These are phyloP conservation scores for Cheilosia vernalis DNA, from an alignment of 2,888 invertebrate species.

Conservation along the genomic window DNA sequence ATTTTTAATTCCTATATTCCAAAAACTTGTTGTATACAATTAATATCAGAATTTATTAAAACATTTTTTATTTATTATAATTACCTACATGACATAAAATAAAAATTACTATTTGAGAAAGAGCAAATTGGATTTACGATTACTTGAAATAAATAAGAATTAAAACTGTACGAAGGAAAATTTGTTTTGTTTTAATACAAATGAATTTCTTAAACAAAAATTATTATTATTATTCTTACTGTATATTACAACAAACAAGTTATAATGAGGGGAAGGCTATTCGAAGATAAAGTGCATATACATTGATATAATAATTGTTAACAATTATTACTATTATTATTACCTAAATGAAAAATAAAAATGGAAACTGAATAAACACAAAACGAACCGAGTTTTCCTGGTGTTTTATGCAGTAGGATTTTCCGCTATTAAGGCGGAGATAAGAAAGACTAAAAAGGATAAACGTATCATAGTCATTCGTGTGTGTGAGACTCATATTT, in stretches of 20 bases:
- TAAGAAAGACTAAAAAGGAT: no score
- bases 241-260: slow-evolving; percentile 24
- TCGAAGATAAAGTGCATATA: slow-evolving; percentile 52
- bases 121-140: slow-evolving; percentile 34
- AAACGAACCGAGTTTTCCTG: background rate
- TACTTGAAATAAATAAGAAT: slow-evolving; percentile 23
- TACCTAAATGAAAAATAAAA: slow-evolving; percentile 73
- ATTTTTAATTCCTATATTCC: slow-evolving; percentile 24
- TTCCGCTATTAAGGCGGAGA: no score
- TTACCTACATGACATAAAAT: background rate
- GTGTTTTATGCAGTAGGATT: background rate
- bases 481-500: no score
- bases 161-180: slow-evolving; percentile 5
- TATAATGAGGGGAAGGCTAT: slow-evolving; percentile 9
- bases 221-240: slow-evolving; percentile 34
- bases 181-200: slow-evolving; percentile 9
- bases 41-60: slow-evolving; percentile 52
- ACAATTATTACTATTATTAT: slow-evolving; percentile 74
- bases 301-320: slow-evolving; percentile 71
- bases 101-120: slow-evolving; percentile 1
- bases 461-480: no score
- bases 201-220: slow-evolving; percentile 27
- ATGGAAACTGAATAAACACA: slow-evolving; percentile 68
- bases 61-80: slow-evolving; percentile 24
- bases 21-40: slow-evolving; percentile 44